Percentiles rank a stretch among this genome's conserved stretches.
Conservation (phyloP, 2,888 invertebrate species). For the Mesochorus sp. region DNA sequence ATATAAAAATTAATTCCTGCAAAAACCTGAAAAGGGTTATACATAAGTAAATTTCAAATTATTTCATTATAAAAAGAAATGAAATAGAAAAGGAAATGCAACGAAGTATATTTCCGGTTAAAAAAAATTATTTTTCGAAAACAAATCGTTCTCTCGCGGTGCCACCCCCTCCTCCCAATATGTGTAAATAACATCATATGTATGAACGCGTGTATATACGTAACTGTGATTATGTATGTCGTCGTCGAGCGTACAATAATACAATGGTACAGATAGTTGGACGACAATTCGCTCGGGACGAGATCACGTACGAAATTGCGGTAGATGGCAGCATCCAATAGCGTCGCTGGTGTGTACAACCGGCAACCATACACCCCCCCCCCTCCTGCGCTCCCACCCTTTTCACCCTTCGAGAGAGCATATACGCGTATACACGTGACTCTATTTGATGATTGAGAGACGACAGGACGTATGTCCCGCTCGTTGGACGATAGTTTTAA, state of each 20-base stretch:
- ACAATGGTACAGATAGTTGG: slow-evolving; percentile 55
- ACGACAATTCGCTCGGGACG: slow-evolving; percentile 60
- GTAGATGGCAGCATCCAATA: slow-evolving; percentile 53
- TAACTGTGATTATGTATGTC: slow-evolving; percentile 52
- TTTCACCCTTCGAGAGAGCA: no score
- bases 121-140: background rate
- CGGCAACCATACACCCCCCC: slow-evolving; percentile 26
- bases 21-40: no score
- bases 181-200: background rate
- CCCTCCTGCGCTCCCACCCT: background rate
- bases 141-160: background rate
- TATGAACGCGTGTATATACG: background rate
- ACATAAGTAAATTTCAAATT: no score
- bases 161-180: background rate
- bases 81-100: no score
- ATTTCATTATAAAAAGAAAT: no score
- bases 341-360: slow-evolving; percentile 49
- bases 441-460: background rate
- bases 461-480: slow-evolving; percentile 1
- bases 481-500: background rate
- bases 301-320: slow-evolving; percentile 62
- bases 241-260: slow-evolving; percentile 49
- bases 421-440: slow-evolving; percentile 1
- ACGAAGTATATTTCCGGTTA: no score
- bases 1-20: no score